phyloP scores from a whole-genome alignment of 1,140 invertebrate species.

The Cydia strobilella region DNA sequence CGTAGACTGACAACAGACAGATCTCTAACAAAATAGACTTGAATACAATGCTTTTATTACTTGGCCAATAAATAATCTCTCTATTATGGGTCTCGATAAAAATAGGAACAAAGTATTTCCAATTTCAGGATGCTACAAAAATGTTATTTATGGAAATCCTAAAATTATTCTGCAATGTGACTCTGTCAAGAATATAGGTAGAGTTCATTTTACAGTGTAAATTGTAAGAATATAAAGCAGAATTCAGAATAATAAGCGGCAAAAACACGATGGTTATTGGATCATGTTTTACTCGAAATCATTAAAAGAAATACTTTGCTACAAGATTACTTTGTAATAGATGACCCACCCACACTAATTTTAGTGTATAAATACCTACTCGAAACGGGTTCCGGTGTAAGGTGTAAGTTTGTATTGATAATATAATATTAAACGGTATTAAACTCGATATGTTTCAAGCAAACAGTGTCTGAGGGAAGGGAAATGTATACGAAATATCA shows the following conservation, averaged over 20 bases:
- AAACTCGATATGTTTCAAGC: not conserved
- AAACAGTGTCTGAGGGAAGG: not conserved
- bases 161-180: not conserved
- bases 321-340: too few relatives aligned
- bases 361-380: too few relatives aligned
- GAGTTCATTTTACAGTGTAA: not conserved
- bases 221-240: not conserved
- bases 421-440: not conserved
- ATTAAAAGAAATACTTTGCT: too few relatives aligned
- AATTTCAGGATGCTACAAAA: not conserved
- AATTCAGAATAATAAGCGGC: too few relatives aligned
- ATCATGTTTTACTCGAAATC: too few relatives aligned
- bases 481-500: slow-evolving; percentile 3
- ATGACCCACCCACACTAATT: too few relatives aligned
- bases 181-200: too few relatives aligned
- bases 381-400: too few relatives aligned
- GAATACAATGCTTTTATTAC: slow-evolving; percentile 71
- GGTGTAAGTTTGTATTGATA: too few relatives aligned
- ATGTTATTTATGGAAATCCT: not conserved
- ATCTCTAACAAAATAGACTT: slow-evolving; percentile 65
- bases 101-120: slow-evolving; percentile 41
- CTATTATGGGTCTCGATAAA: slow-evolving; percentile 55
- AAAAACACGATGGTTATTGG: too few relatives aligned
- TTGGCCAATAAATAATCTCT: slow-evolving; percentile 73
- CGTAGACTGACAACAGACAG: slow-evolving; percentile 59